Base-by-base conservation (phyloP, 2,797 vertebrate species). In the Discoglossus pictus region DNA sequence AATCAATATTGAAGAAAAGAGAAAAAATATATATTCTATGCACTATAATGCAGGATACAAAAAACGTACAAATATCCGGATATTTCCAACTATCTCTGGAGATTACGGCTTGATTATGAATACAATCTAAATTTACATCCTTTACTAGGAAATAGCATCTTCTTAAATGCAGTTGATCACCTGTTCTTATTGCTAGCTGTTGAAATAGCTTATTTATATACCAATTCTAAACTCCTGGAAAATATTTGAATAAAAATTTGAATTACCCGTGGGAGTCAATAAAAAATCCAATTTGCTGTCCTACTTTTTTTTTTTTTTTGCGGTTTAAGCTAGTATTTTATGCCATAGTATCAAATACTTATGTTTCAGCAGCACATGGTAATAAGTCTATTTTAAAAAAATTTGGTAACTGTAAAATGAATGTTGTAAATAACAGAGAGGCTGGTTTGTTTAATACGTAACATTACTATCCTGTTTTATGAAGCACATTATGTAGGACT, bases 281-380 rank as follows among this genome's bases (percentile, higher is more conserved):
- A 42, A 67, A n/a, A 50, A 52, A 60, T 52, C 46, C 38, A 59
- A 58, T 67, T 59, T 50, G 51, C 10, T 36, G n/a, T 20, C 12
- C 20, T 16, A 18, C 16, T 39, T 44, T 18, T 1, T 16, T 21
- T 16, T 27, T 16, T 39, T 44, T 18, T 1, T 16, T 21, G 31
- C 25, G 21, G 25, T 12, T 43, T 64, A 53, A 20, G 17, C 7
- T 54, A 44, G 35, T 56, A 25, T 56, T 56, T 42, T 55, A 54
- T 65, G 31, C 4, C n/a, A 31, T 31, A 31, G 27, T 31, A 31
- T 8, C 27, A 31, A 8, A 31, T 8, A 31, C n/a, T 8, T 31
- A 31, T 8, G 8, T 31, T 31, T 31, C 27, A 4, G 27, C 27
- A 31, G 27, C 27, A 31, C 4, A 8, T 31, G 4, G 4, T 31